Percentiles rank a stretch among this genome's conserved stretches.
Conservation (phyloP, 2,888 invertebrate species). For the Lochmaea crataegi region DNA sequence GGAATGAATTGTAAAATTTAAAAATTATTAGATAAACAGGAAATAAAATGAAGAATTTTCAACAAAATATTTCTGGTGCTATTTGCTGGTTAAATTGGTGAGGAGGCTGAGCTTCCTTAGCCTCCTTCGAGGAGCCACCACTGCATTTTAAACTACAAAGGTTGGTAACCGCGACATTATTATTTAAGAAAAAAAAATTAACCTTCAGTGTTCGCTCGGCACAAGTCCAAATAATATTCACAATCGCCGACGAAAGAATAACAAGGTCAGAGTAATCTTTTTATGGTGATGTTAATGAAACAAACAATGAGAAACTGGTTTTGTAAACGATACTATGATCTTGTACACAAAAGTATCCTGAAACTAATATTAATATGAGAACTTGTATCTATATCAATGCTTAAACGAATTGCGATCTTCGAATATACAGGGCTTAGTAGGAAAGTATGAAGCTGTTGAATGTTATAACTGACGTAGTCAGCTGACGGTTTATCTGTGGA, state of each 20-base stretch:
- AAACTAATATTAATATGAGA: background rate
- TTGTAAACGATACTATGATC: constrained; percentile 26
- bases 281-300: constrained; percentile 42
- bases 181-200: constrained; percentile 18
- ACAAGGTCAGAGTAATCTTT: constrained; percentile 43
- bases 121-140: too few relatives aligned
- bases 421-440: too few relatives aligned
- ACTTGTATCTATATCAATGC: background rate
- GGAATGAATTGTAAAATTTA: too few relatives aligned
- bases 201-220: constrained; percentile 17
- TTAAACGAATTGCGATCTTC: background rate
- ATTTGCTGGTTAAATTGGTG: too few relatives aligned
- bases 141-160: background rate
- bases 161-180: constrained; percentile 23
- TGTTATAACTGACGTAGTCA: too few relatives aligned
- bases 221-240: constrained; percentile 22
- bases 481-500: too few relatives aligned
- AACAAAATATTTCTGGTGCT: too few relatives aligned
- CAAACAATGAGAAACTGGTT: constrained; percentile 44
- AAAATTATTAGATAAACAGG: too few relatives aligned
- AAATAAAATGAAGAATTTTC: too few relatives aligned
- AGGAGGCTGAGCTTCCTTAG: too few relatives aligned
- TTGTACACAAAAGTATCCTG: background rate
- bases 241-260: constrained; percentile 35
- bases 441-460: too few relatives aligned